Conservation (phyloP, 1,140 invertebrate genomes). For the Pogonomyrmex barbatus region DNA sequence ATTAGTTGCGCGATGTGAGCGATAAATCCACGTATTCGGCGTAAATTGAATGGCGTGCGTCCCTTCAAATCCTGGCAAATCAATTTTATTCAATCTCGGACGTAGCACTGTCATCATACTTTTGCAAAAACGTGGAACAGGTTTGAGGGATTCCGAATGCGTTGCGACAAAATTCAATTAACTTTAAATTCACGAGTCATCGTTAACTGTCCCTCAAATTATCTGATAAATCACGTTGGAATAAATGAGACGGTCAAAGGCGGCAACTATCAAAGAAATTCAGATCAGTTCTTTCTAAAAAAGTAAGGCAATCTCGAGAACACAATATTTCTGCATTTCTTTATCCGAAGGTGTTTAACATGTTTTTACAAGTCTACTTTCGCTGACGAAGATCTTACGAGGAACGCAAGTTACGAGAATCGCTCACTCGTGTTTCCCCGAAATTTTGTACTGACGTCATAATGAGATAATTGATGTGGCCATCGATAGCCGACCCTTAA, state of each 20-base stretch:
- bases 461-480: conserved; percentile 18
- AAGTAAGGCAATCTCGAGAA: conserved; percentile 6
- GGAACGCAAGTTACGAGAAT: conserved; percentile 11
- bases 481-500: conserved; percentile 4
- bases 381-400: background rate
- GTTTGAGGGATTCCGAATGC: background rate
- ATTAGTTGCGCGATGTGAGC: conserved; percentile 25
- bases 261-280: background rate
- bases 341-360: background rate
- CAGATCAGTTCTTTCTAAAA: background rate
- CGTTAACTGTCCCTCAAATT: background rate
- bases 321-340: background rate
- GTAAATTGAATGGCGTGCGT: conserved; percentile 17
- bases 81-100: conserved; percentile 36
- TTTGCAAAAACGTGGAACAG: background rate
- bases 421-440: background rate
- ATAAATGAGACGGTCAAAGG: background rate
- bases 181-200: background rate
- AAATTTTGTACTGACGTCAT: conserved; percentile 21
- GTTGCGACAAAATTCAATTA: background rate
- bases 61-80: conserved; percentile 49
- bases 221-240: background rate
- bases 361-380: background rate
- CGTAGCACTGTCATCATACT: background rate
- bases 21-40: conserved; percentile 3